Percentiles rank a stretch among this genome's conserved stretches.
Evolutionary conservation across 2,797 vertebrate genomes (phyloP).

Genomic region (Crenuchus spilurus): DNA sequence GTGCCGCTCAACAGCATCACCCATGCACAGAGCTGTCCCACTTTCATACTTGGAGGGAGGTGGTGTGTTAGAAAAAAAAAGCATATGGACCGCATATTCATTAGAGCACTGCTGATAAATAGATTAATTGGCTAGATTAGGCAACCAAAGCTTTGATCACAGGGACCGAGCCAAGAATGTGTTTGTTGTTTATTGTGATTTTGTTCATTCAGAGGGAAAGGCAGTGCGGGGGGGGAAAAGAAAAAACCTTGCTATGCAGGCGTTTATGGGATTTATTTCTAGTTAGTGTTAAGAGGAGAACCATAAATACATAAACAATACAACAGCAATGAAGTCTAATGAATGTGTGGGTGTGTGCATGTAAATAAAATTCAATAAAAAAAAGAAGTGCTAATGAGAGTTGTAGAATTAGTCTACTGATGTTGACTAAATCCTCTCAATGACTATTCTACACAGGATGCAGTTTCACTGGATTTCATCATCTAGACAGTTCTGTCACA

Average conservation of each 20-base stretch:
- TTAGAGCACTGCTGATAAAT: slow-evolving; percentile 57
- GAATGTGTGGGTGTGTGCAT: slow-evolving; percentile 27
- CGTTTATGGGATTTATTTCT: slow-evolving; percentile 34
- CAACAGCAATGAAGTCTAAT: slow-evolving; percentile 31
- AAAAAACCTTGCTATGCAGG: slow-evolving; percentile 29
- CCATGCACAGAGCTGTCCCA: slow-evolving; percentile 52
- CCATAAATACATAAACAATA: slow-evolving; percentile 44
- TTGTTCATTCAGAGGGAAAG: slow-evolving; percentile 50
- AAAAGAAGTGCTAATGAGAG: slow-evolving; percentile 17
- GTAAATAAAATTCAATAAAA: slow-evolving; percentile 30
- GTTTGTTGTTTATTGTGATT: slow-evolving; percentile 59
- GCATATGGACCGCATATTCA: slow-evolving; percentile 57
- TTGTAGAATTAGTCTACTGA: slow-evolving; percentile 16
- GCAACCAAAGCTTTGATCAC: slow-evolving; percentile 58
- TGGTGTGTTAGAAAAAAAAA: slow-evolving; percentile 44
- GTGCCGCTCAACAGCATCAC: slow-evolving; percentile 48
- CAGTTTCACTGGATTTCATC: slow-evolving; percentile 11
- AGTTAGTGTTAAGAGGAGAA: slow-evolving; percentile 41
- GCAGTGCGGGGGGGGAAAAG: too few species aligned
- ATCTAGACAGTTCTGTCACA: not conserved
- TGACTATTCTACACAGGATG: not conserved
- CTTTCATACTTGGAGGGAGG: slow-evolving; percentile 53
- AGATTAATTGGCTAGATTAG: slow-evolving; percentile 62
- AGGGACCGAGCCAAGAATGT: slow-evolving; percentile 44
- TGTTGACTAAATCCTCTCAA: not conserved